These are phyloP conservation scores for Aplysia californica DNA, from an alignment of 1,140 invertebrate species.

Conservation along the genomic window DNA sequence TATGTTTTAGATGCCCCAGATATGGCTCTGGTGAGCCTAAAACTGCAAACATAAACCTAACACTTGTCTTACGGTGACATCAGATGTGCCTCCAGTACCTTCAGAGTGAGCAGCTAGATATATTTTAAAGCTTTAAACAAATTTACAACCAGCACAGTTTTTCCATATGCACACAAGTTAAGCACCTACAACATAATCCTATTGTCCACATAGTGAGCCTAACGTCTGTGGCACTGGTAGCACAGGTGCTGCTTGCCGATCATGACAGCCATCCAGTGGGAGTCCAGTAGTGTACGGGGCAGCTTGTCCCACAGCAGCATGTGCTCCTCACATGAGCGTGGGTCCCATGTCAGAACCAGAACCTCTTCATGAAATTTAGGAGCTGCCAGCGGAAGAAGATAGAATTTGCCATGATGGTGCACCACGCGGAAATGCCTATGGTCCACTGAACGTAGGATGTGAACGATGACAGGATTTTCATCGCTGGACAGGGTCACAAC, in stretches of 20 bases:
- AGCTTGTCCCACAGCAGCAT: conserved; percentile 27
- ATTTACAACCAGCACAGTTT: too few species aligned
- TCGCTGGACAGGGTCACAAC: conserved; percentile 20
- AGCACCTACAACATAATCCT: too few species aligned
- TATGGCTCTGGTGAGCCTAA: too few species aligned
- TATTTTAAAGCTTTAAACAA: too few species aligned
- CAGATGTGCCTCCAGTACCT: too few species aligned
- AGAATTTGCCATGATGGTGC: conserved; percentile 28
- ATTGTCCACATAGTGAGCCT: neutral
- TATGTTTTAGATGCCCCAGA: too few species aligned
- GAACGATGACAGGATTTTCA: conserved; percentile 21
- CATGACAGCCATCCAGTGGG: conserved; percentile 36
- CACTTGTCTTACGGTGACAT: too few species aligned
- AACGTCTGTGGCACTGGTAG: conserved; percentile 31
- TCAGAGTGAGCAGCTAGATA: too few species aligned
- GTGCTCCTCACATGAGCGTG: conserved; percentile 5
- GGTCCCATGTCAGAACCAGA: conserved; percentile 23
- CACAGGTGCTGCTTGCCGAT: conserved; percentile 35
- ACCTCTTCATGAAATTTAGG: conserved; percentile 35
- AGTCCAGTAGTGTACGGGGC: conserved; percentile 35
- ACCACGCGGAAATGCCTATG: conserved; percentile 33
- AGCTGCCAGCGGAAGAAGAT: conserved; percentile 33
- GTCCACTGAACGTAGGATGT: conserved; percentile 30
- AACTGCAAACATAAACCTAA: too few species aligned
- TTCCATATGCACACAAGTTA: too few species aligned